These are phyloP conservation scores for Drosophila longiperda DNA, from an alignment of 2,888 invertebrate species.

Conservation along the genomic window DNA sequence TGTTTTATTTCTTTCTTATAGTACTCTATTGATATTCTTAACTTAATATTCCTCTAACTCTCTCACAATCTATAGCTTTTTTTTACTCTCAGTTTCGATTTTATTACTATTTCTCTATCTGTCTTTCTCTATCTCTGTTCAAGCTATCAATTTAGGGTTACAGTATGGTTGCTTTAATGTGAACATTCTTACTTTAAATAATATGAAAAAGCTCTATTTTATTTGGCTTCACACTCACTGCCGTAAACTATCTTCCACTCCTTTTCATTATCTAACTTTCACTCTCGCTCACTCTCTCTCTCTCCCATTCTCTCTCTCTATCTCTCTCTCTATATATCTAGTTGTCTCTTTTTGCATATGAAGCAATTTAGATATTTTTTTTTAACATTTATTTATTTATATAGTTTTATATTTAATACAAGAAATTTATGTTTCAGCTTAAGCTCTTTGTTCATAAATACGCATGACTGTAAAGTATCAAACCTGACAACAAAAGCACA, in stretches of 20 bases:
- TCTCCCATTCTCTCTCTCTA: not conserved
- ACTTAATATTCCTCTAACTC: not conserved
- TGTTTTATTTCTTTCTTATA: not conserved
- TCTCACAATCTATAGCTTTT: not conserved
- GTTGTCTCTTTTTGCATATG: not conserved
- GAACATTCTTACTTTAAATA: not conserved
- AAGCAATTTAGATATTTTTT: not conserved
- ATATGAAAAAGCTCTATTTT: not conserved
- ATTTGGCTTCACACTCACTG: not conserved
- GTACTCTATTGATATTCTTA: not conserved
- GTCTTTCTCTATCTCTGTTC: not conserved
- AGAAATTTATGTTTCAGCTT: not conserved
- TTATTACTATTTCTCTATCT: not conserved
- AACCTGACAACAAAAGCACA: slow-evolving; percentile 1
- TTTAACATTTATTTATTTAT: not conserved
- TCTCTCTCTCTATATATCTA: not conserved
- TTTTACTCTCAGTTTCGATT: not conserved
- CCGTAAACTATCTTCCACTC: not conserved
- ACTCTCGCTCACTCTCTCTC: not conserved
- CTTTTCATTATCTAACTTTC: not conserved
- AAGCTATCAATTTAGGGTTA: not conserved
- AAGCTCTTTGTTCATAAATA: not conserved
- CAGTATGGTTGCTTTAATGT: not conserved
- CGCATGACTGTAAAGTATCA: not conserved
- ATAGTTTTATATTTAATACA: not conserved